phyloP scores from a whole-genome alignment of 2,888 invertebrate genomes.

The Phengaris alcon region DNA sequence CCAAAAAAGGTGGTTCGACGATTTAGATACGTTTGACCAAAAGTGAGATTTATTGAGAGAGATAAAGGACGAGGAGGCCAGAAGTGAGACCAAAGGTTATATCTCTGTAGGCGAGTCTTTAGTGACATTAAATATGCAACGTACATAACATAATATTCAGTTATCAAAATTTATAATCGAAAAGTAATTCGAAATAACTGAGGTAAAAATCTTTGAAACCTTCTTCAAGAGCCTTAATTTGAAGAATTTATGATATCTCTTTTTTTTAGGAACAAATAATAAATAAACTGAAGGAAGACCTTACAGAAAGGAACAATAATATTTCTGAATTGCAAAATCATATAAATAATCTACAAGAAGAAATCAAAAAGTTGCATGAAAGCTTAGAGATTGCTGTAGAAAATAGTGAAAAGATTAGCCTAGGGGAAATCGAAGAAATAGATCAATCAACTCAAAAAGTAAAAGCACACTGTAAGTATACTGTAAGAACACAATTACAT shows the following conservation, averaged over 20 bases:
- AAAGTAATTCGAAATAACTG: too few relatives aligned
- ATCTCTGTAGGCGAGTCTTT: too few relatives aligned
- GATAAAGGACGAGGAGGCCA: too few relatives aligned
- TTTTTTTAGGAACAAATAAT: conserved; percentile 57
- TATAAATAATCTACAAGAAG: conserved; percentile 62
- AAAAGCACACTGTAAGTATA: conserved; percentile 66
- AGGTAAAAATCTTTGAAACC: conserved; percentile 9
- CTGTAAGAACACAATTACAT: not conserved
- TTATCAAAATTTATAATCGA: too few relatives aligned
- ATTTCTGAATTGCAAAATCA: conserved; percentile 65
- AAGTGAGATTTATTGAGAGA: too few relatives aligned
- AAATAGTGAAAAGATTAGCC: conserved; percentile 57
- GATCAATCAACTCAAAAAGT: conserved; percentile 54
- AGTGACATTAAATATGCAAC: too few relatives aligned
- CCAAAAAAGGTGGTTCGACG: not conserved
- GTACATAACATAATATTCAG: too few relatives aligned
- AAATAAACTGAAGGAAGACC: conserved; percentile 51
- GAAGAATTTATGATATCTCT: not conserved
- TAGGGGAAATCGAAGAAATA: conserved; percentile 52
- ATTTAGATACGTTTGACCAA: too few relatives aligned
- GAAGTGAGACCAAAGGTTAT: too few relatives aligned
- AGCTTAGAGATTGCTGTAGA: conserved; percentile 52
- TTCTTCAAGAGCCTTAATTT: not conserved
- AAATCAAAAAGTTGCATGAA: conserved; percentile 55
- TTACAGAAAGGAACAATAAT: conserved; percentile 55